Percentiles rank a stretch among this genome's conserved stretches.
These are phyloP conservation scores for Ictalurus furcatus DNA, from an alignment of 2,113 vertebrate species.

Conservation along the genomic window DNA sequence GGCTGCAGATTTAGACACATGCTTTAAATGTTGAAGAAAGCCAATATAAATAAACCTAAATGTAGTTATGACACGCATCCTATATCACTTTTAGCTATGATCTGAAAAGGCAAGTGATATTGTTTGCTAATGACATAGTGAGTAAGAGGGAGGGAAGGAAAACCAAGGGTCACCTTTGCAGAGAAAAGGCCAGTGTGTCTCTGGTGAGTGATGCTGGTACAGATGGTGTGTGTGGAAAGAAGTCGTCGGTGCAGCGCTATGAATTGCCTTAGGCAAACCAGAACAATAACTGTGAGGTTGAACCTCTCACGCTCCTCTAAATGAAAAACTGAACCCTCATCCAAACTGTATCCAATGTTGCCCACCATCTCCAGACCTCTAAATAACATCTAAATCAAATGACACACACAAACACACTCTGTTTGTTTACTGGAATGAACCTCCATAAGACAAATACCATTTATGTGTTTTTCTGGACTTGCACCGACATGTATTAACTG, in stretches of 20 bases:
- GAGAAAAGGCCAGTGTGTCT: conserved; percentile 40
- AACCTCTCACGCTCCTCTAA: conserved; percentile 39
- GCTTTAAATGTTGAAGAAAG: background rate
- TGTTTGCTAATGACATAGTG: background rate
- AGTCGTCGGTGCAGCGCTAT: conserved; percentile 10
- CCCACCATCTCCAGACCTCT: conserved; percentile 38
- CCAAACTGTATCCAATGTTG: conserved; percentile 43
- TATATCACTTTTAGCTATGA: background rate
- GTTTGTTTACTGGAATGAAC: background rate
- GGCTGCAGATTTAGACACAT: background rate
- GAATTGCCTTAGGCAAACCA: conserved; percentile 51
- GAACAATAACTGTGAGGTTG: conserved; percentile 53
- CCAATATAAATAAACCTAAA: background rate
- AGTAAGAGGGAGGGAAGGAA: conserved; percentile 13
- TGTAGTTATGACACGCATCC: background rate
- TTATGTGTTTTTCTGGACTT: background rate
- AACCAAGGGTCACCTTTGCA: conserved; percentile 51
- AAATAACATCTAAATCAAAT: conserved; percentile 45
- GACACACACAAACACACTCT: conserved; percentile 12
- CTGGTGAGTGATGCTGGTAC: conserved; percentile 30
- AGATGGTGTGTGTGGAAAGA: conserved; percentile 43
- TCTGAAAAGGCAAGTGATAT: background rate
- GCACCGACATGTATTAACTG: background rate
- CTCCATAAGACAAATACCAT: background rate
- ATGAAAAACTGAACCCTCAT: conserved; percentile 60